phyloP scores from a whole-genome alignment of 2,888 invertebrate species.

The Noctua pronuba region DNA sequence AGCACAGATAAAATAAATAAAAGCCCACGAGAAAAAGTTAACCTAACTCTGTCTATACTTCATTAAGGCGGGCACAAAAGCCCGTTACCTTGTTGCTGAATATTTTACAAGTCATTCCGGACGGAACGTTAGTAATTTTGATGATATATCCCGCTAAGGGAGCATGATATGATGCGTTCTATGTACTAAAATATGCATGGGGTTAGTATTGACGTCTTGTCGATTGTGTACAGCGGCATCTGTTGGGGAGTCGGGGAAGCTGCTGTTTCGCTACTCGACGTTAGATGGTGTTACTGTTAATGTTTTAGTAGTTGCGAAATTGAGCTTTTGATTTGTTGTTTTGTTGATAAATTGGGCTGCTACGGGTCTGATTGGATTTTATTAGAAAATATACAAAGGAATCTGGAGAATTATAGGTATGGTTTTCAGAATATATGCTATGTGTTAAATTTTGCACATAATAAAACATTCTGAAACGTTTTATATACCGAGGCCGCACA shows the following conservation, averaged over 20 bases:
- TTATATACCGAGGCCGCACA: background rate
- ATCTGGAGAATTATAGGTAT: too few relatives aligned
- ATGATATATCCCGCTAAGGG: constrained; percentile 83
- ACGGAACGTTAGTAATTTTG: constrained; percentile 83
- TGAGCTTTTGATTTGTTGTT: constrained; percentile 31
- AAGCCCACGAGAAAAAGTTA: constrained; percentile 65
- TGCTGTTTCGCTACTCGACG: constrained; percentile 68
- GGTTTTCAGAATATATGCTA: too few relatives aligned
- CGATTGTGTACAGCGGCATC: constrained; percentile 79
- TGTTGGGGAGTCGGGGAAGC: constrained; percentile 61
- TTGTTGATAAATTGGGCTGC: constrained; percentile 20
- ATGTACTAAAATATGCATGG: constrained; percentile 83
- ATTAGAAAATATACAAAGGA: background rate
- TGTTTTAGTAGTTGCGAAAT: constrained; percentile 40
- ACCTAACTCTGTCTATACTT: constrained; percentile 77
- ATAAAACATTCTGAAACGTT: background rate
- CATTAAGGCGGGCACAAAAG: constrained; percentile 86
- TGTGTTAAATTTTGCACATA: background rate
- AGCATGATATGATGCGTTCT: constrained; percentile 81
- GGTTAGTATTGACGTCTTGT: constrained; percentile 81
- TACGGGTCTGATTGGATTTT: background rate
- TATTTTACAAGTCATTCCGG: constrained; percentile 86
- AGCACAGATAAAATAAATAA: constrained; percentile 68
- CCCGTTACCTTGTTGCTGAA: constrained; percentile 85
- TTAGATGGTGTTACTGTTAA: constrained; percentile 69